Evolutionary conservation across 2,888 invertebrate species (phyloP).

Genomic region (Drosophila monieri): DNA sequence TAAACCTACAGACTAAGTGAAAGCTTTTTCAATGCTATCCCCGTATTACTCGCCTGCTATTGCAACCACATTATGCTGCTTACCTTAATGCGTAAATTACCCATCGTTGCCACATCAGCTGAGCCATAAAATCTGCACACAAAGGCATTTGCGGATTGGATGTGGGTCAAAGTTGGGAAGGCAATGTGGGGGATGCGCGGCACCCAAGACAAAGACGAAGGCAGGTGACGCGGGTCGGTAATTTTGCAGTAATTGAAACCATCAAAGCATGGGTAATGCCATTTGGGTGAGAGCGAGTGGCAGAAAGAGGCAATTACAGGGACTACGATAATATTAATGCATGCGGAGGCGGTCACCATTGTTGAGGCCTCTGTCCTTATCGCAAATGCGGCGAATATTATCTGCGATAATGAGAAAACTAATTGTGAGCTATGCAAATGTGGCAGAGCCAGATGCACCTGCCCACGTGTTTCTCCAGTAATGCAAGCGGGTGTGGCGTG

Average conservation of each 20-base stretch:
- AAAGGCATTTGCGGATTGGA: constrained; percentile 33
- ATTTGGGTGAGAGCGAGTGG: constrained; percentile 34
- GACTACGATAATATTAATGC: constrained; percentile 48
- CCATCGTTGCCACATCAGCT: constrained; percentile 39
- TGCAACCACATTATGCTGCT: constrained; percentile 1
- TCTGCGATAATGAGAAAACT: constrained; percentile 73
- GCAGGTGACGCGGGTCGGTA: constrained; percentile 37
- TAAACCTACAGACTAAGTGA: too few relatives aligned
- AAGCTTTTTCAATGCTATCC: not conserved
- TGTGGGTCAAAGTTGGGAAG: constrained; percentile 36
- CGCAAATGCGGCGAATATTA: constrained; percentile 74
- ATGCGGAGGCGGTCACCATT: constrained; percentile 30
- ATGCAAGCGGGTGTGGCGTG: constrained; percentile 6
- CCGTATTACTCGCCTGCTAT: not conserved
- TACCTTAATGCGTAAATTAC: constrained; percentile 38
- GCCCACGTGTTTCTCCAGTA: not conserved
- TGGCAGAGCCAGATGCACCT: constrained; percentile 42
- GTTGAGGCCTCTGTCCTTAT: constrained; percentile 50
- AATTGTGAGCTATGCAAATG: constrained; percentile 75
- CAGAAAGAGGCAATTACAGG: constrained; percentile 38
- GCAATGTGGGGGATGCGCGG: constrained; percentile 5
- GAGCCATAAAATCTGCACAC: constrained; percentile 56
- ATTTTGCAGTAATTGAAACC: constrained; percentile 68
- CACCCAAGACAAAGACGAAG: constrained; percentile 10
- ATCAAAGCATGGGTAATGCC: constrained; percentile 60